phyloP scores from a whole-genome alignment of 2,888 invertebrate species.

The Cephus spinipes region DNA sequence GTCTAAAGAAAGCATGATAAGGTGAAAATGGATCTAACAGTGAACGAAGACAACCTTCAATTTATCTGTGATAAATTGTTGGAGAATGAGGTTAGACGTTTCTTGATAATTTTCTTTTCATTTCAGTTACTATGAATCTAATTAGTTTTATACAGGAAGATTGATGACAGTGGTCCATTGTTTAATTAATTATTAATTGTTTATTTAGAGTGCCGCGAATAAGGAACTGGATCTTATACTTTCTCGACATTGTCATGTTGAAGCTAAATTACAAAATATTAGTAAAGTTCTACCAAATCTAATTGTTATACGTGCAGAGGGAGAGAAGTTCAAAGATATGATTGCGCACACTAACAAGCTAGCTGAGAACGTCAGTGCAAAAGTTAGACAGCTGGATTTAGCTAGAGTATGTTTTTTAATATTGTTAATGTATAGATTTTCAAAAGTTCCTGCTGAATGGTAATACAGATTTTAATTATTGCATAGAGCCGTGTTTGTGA shows the following conservation, averaged over 20 bases:
- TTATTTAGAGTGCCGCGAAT: constrained; percentile 68
- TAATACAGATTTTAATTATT: constrained; percentile 7
- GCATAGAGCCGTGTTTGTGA: constrained; percentile 88
- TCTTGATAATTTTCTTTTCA: constrained; percentile 4
- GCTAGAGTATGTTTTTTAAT: constrained; percentile 76
- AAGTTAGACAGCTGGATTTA: constrained; percentile 92
- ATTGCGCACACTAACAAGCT: constrained; percentile 88
- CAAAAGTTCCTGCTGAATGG: background rate
- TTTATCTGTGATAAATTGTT: constrained; percentile 51
- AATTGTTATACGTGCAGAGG: constrained; percentile 81
- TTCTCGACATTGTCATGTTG: constrained; percentile 80
- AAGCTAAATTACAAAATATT: constrained; percentile 84
- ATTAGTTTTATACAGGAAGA: background rate
- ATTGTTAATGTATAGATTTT: constrained; percentile 7
- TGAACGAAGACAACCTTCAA: constrained; percentile 47
- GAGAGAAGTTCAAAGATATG: constrained; percentile 85
- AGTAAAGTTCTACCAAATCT: constrained; percentile 85
- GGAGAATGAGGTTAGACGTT: constrained; percentile 51
- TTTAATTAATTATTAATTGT: background rate
- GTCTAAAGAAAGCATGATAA: background rate
- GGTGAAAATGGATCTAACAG: background rate
- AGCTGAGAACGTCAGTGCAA: constrained; percentile 94
- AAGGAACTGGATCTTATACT: constrained; percentile 78
- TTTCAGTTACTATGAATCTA: background rate
- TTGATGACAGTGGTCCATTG: background rate